A percentile compares a stretch with the other conserved stretches of the same genome.
phyloP scores from a whole-genome alignment of 2,888 invertebrate species.

The Drosophila demipolita region DNA sequence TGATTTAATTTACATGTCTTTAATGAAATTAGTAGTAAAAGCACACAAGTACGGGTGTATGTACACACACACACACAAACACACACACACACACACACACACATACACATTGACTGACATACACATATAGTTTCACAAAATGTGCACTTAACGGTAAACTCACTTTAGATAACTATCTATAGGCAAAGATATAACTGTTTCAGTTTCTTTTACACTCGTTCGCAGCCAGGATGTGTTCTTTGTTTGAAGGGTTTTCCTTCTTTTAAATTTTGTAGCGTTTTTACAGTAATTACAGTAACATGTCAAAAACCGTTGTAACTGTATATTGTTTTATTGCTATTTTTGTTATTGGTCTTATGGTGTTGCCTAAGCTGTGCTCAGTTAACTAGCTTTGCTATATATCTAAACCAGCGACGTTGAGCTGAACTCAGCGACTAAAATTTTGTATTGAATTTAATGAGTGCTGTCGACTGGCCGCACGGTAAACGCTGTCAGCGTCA shows the following conservation, averaged over 20 bases:
- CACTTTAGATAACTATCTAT: constrained; percentile 39
- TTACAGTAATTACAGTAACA: constrained; percentile 27
- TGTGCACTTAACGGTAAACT: constrained; percentile 34
- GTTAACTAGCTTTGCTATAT: constrained; percentile 42
- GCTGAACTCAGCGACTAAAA: constrained; percentile 83
- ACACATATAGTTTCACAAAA: constrained; percentile 3
- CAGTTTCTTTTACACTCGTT: constrained; percentile 10
- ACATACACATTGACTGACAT: constrained; percentile 6
- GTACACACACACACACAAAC: constrained; percentile 15
- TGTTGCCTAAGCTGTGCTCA: constrained; percentile 21
- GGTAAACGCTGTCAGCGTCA: constrained; percentile 36
- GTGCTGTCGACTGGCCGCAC: constrained; percentile 57
- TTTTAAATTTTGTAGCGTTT: not conserved
- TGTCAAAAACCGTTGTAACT: constrained; percentile 26
- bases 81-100: constrained; percentile 14
- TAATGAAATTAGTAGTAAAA: constrained; percentile 74
- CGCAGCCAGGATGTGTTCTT: constrained; percentile 29
- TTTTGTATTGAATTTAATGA: constrained; percentile 72
- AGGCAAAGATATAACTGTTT: constrained; percentile 1
- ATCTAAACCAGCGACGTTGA: constrained; percentile 75
- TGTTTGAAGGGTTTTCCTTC: not conserved
- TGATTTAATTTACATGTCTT: constrained; percentile 79
- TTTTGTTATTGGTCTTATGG: constrained; percentile 24
- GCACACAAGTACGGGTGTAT: constrained; percentile 9
- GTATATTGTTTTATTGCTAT: constrained; percentile 23